Evolutionary conservation across 2,797 vertebrate genomes (phyloP).

Genomic region (Delichon dasypus): DNA sequence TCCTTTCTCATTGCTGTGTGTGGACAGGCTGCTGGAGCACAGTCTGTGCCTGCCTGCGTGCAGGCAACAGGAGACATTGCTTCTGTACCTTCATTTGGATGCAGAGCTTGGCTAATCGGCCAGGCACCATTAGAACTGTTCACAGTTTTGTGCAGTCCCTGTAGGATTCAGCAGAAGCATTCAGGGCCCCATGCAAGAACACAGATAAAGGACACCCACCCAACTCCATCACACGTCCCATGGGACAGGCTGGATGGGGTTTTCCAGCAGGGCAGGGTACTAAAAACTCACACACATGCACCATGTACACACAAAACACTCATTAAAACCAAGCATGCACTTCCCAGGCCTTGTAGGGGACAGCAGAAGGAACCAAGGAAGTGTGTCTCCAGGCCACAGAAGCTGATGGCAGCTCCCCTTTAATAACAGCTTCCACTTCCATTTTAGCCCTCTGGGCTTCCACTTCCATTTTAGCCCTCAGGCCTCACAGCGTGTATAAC

Average conservation of each 20-base stretch:
- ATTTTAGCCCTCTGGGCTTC: background rate
- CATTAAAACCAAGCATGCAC: background rate
- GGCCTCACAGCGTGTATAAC: background rate
- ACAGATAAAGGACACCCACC: background rate
- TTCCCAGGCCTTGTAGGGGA: background rate
- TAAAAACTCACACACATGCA: background rate
- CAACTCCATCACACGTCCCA: fast-evolving
- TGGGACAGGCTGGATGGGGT: background rate
- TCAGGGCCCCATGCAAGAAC: background rate
- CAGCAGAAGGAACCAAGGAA: background rate
- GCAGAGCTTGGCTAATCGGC: background rate
- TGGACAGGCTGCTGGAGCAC: background rate
- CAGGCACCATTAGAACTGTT: background rate
- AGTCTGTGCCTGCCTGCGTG: background rate
- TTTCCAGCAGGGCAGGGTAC: background rate
- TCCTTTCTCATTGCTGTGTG: constrained; percentile 1
- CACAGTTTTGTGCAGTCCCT: background rate
- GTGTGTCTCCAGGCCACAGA: background rate
- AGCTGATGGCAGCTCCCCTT: background rate
- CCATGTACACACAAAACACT: background rate
- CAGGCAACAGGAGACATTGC: background rate
- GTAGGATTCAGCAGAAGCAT: background rate
- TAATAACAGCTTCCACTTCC: constrained; percentile 21
- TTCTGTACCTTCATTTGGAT: background rate
- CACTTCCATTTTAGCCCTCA: background rate